Evolutionary conservation across 2,113 vertebrate genomes (phyloP).

Genomic region (Talpa occidentalis): DNA sequence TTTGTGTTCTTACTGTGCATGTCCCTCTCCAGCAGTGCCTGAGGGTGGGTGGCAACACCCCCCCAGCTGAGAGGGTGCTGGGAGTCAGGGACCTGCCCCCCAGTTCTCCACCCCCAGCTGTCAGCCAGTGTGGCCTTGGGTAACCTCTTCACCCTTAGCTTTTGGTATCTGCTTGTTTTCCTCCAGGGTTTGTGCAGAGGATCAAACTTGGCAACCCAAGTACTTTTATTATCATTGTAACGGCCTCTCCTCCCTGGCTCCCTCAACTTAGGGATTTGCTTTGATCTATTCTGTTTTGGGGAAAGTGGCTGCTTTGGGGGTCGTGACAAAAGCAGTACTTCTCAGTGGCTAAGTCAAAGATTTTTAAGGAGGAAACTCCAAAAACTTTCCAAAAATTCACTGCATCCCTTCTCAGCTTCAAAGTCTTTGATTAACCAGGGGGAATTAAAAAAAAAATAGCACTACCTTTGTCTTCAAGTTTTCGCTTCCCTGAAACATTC

Average conservation of each 20-base stretch:
- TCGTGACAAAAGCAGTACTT: neutral
- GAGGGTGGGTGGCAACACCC: neutral
- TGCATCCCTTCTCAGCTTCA: neutral
- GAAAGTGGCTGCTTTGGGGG: neutral
- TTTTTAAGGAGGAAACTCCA: neutral
- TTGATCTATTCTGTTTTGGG: neutral
- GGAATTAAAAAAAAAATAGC: neutral
- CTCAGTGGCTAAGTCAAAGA: neutral
- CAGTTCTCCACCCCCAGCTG: neutral
- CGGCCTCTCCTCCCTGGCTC: neutral
- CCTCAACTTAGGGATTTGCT: neutral
- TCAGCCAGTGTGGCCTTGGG: neutral
- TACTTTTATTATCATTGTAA: neutral
- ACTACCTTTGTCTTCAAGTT: constrained; percentile 46
- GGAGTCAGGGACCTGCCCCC: neutral
- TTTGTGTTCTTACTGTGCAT: neutral
- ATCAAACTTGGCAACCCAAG: neutral
- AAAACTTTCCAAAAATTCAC: constrained; percentile 7
- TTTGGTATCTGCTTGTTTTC: neutral
- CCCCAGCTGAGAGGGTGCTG: neutral
- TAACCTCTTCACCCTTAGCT: neutral
- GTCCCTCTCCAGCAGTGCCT: neutral
- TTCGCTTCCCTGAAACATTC: constrained; percentile 54
- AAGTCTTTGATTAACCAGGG: neutral
- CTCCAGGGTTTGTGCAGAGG: neutral